These are phyloP conservation scores for Streptopelia turtur DNA, from an alignment of 2,797 vertebrate genomes.

Conservation along the genomic window DNA sequence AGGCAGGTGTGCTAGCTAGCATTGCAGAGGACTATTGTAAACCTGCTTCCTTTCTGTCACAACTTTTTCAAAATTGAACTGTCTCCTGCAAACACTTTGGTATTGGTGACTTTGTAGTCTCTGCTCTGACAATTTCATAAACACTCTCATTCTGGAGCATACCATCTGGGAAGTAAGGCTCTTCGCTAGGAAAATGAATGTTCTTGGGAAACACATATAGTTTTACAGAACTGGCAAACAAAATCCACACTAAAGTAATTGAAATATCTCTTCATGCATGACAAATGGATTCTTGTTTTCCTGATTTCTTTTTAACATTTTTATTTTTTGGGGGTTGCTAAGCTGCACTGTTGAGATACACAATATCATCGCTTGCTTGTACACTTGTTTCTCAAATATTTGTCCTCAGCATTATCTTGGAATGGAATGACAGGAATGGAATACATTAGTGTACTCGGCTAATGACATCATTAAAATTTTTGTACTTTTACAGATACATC, in stretches of 20 bases:
- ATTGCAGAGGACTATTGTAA: neutral
- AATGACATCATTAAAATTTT: neutral
- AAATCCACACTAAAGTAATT: neutral
- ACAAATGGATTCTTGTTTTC: neutral
- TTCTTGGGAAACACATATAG: neutral
- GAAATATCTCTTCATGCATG: slow-evolving; percentile 15
- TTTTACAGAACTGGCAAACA: slow-evolving; percentile 24
- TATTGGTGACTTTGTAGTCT: neutral
- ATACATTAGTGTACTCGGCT: neutral
- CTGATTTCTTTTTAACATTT: neutral
- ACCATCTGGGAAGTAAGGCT: neutral
- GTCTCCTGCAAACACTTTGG: neutral
- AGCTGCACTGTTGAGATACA: neutral
- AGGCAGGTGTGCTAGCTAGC: neutral
- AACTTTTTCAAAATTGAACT: neutral
- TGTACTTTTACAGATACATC: neutral
- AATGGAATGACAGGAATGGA: neutral
- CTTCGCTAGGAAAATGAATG: neutral
- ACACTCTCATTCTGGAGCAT: neutral
- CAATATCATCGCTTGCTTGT: neutral
- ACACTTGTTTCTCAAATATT: neutral
- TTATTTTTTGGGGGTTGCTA: neutral
- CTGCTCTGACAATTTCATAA: neutral
- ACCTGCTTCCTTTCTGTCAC: neutral
- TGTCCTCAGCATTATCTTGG: neutral